These are phyloP conservation scores for Bombus confusus DNA, from an alignment of 1,140 invertebrate species.

Conservation along the genomic window DNA sequence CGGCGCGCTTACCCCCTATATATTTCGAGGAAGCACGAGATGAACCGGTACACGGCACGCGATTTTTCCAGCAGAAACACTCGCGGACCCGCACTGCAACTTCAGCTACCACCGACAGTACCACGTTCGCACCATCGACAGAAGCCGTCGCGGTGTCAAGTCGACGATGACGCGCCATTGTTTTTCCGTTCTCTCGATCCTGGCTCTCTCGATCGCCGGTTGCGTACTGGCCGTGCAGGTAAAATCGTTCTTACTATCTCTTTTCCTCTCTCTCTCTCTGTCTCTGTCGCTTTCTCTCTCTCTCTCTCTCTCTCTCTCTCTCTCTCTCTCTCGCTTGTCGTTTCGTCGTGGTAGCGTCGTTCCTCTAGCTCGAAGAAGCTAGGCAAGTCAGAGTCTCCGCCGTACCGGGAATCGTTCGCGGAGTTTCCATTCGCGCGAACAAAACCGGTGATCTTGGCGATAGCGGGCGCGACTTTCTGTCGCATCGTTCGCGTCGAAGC, in stretches of 20 bases:
- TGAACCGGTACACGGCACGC: slow-evolving; percentile 53
- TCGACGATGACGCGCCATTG: slow-evolving; percentile 5
- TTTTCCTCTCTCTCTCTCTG: no score
- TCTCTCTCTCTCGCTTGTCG: not conserved
- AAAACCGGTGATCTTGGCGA: not conserved
- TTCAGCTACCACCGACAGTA: no score
- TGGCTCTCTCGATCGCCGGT: slow-evolving; percentile 19
- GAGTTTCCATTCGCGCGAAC: not conserved
- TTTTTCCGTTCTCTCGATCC: slow-evolving; percentile 11
- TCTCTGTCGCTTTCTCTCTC: no score
- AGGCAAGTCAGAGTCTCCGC: not conserved
- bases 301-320: no score
- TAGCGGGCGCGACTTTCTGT: no score
- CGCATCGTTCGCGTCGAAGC: no score
- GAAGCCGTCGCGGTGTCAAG: not conserved
- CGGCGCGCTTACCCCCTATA: slow-evolving; percentile 64
- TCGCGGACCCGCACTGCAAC: not conserved
- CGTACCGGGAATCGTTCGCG: not conserved
- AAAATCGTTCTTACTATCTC: not conserved
- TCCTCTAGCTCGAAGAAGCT: no score
- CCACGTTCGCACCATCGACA: not conserved
- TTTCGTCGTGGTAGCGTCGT: no score
- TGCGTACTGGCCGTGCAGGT: slow-evolving; percentile 50
- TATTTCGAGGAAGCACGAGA: slow-evolving; percentile 68
- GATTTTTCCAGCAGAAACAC: slow-evolving; percentile 52